phyloP scores from a whole-genome alignment of 2,113 vertebrate genomes.

The Monopterus albus region DNA sequence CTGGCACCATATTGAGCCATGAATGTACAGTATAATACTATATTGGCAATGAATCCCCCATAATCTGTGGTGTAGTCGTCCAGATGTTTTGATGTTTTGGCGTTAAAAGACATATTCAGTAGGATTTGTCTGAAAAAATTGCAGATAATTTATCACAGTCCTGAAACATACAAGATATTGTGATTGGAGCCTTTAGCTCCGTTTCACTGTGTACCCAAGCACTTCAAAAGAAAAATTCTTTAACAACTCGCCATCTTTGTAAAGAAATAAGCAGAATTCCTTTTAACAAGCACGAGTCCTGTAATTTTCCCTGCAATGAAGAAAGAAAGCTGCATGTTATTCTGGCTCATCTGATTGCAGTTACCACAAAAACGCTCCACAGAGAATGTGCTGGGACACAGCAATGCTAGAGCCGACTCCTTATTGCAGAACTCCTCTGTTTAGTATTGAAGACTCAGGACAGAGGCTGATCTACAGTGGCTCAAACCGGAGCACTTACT shows the following conservation, averaged over 20 bases:
- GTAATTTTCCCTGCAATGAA: neutral
- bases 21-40: conserved; percentile 68
- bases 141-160: conserved; percentile 18
- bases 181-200: conserved; percentile 30
- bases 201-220: neutral
- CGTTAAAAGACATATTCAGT: conserved; percentile 32
- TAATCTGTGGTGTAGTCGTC: conserved; percentile 63
- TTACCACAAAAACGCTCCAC: neutral
- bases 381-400: too few species aligned
- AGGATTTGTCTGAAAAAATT: conserved; percentile 21
- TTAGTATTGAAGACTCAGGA: neutral
- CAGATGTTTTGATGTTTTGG: conserved; percentile 54
- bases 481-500: conserved; percentile 55
- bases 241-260: neutral
- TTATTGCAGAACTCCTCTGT: too few species aligned
- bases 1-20: conserved; percentile 67
- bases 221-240: conserved; percentile 7
- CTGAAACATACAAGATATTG: conserved; percentile 43
- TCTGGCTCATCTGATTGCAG: conserved; percentile 5
- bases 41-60: conserved; percentile 41
- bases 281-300: conserved; percentile 44
- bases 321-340: neutral
- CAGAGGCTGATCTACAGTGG: neutral
- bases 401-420: too few species aligned
- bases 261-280: conserved; percentile 7